Conservation (phyloP, 92 coral and sea anemone species). For the Zoanthus solanderi region DNA sequence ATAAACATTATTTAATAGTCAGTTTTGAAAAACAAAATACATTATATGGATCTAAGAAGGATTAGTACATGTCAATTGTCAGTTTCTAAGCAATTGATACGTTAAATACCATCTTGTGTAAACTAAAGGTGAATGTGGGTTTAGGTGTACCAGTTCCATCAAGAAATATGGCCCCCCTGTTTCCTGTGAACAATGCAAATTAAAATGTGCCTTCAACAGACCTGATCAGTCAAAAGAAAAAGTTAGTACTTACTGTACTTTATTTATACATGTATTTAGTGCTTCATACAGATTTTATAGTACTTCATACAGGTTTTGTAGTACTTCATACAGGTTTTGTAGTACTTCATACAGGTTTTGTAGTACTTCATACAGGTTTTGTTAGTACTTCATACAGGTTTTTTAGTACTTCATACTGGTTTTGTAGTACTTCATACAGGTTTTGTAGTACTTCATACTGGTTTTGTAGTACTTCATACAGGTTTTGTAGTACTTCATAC, state of each 20-base stretch:
- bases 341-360: too few relatives aligned
- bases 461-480: too few relatives aligned
- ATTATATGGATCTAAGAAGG: too few relatives aligned
- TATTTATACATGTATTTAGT: not conserved
- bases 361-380: too few relatives aligned
- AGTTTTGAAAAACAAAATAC: too few relatives aligned
- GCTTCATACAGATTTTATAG: not conserved
- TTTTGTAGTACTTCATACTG: too few relatives aligned
- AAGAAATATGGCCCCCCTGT: constrained; percentile 96
- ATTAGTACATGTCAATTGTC: too few relatives aligned
- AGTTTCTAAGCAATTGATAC: too few relatives aligned
- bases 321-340: not conserved
- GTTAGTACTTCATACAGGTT: too few relatives aligned
- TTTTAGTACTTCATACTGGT: not conserved
- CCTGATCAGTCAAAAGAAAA: constrained; percentile 91
- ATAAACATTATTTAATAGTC: too few relatives aligned
- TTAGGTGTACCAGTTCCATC: constrained; percentile 91
- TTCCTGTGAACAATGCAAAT: constrained; percentile 93
- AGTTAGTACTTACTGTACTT: constrained; percentile 53
- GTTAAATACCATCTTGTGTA: not conserved
- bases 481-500: too few relatives aligned
- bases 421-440: too few relatives aligned
- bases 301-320: not conserved
- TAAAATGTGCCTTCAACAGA: constrained; percentile 95
- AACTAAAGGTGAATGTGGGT: not conserved